A percentile compares a stretch with the other conserved stretches of the same genome.
Evolutionary conservation across 2,113 vertebrate genomes (phyloP).

Genomic region (Larimichthys polyactis): DNA sequence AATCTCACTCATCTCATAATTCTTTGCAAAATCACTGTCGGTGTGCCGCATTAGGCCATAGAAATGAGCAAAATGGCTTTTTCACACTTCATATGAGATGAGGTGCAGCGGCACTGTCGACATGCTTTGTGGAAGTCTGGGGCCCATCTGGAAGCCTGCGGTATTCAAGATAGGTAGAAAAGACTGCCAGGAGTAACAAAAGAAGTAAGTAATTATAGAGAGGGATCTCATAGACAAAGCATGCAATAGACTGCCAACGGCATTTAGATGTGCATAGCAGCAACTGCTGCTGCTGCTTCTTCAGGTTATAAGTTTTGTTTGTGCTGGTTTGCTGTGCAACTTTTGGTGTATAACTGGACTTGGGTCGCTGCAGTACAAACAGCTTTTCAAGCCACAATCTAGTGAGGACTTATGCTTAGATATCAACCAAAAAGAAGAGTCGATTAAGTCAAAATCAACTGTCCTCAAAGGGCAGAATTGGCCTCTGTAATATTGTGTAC

Average conservation of each 20-base stretch:
- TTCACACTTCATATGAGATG: conserved; percentile 29
- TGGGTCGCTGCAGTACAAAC: not conserved
- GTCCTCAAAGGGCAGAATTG: not conserved
- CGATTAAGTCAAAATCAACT: not conserved
- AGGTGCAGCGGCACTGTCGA: conserved; percentile 1
- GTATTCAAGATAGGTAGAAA: conserved; percentile 48
- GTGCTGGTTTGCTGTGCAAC: not conserved
- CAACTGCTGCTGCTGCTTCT: conserved; percentile 37
- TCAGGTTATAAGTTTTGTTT: conserved; percentile 20
- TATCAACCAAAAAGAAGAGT: not conserved
- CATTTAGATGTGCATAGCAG: conserved; percentile 38
- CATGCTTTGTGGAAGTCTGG: conserved; percentile 47
- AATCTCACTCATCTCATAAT: conserved; percentile 10
- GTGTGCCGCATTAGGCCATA: not conserved
- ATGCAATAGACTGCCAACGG: conserved; percentile 35
- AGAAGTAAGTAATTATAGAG: conserved; percentile 66
- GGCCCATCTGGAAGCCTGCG: conserved; percentile 53
- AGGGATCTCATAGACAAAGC: conserved; percentile 53
- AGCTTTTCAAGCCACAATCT: conserved; percentile 3
- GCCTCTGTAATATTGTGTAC: not conserved
- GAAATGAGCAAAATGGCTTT: conserved; percentile 27
- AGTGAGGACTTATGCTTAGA: not conserved
- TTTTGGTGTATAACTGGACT: conserved; percentile 13
- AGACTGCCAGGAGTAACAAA: conserved; percentile 65
- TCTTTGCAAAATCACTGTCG: not conserved